Conservation (phyloP, 1,140 invertebrate species). For the Leptonema lineaticorne region DNA sequence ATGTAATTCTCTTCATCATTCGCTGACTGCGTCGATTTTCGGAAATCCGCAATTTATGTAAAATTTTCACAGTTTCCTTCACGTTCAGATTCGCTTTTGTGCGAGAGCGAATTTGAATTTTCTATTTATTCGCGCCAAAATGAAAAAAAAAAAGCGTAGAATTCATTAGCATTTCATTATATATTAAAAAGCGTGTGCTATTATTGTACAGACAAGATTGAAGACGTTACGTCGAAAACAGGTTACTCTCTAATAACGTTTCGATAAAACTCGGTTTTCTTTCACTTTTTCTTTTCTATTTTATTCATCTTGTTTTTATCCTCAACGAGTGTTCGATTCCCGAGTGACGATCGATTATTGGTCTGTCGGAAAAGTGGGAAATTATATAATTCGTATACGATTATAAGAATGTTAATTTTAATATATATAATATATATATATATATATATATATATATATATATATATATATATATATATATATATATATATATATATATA, state of each 20-base stretch:
- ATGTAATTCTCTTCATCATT: too few species aligned
- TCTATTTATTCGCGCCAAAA: neutral
- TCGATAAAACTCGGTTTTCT: neutral
- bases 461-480: too few species aligned
- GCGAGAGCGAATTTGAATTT: conserved; percentile 1
- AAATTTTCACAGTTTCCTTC: neutral
- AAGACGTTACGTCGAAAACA: neutral
- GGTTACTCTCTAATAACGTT: neutral
- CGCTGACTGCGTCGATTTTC: neutral
- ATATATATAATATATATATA: too few species aligned
- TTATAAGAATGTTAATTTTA: too few species aligned
- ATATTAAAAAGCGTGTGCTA: conserved; percentile 4
- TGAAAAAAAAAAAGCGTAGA: neutral
- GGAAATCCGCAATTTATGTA: conserved; percentile 4
- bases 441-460: too few species aligned
- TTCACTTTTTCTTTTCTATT: too few species aligned
- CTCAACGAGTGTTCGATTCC: neutral
- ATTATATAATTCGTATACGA: too few species aligned
- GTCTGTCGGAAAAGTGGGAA: too few species aligned
- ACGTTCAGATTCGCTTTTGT: conserved; percentile 8
- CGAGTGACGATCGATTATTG: neutral
- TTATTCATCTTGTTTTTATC: too few species aligned
- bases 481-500: too few species aligned
- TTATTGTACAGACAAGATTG: conserved; percentile 6
- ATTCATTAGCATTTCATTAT: conserved; percentile 11